A percentile compares a stretch with the other conserved stretches of the same genome.
Evolutionary conservation across 2,888 invertebrate genomes (phyloP).

Genomic region (Bombylius discolor): DNA sequence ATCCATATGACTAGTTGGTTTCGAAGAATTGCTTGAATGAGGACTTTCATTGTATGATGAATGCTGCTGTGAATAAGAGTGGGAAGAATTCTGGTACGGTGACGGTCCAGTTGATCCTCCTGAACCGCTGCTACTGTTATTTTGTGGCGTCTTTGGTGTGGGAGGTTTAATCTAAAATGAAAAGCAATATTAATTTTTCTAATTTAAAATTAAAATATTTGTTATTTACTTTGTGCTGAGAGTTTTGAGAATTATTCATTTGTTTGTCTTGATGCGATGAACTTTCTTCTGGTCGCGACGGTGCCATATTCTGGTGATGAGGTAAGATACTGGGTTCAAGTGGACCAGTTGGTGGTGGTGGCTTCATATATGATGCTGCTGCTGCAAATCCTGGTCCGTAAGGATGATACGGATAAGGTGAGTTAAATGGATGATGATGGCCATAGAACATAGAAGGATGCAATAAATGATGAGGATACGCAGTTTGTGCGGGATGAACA

Average conservation of each 20-base stretch:
- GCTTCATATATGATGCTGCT: slow-evolving; percentile 34
- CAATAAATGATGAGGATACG: slow-evolving; percentile 54
- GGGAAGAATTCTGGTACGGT: slow-evolving; percentile 28
- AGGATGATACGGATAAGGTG: slow-evolving; percentile 46
- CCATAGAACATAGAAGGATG: slow-evolving; percentile 58
- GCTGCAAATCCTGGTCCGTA: slow-evolving; percentile 35
- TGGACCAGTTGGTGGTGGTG: slow-evolving; percentile 30
- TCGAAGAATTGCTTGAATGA: slow-evolving; percentile 47
- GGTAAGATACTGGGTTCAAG: slow-evolving; percentile 32
- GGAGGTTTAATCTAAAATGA: slow-evolving; percentile 30
- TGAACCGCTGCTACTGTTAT: slow-evolving; percentile 22
- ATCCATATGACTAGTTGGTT: slow-evolving; percentile 54
- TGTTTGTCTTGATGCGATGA: slow-evolving; percentile 36
- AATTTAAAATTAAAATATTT: not conserved
- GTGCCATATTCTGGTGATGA: slow-evolving; percentile 24
- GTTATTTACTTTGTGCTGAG: slow-evolving; percentile 14
- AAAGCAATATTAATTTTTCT: not conserved
- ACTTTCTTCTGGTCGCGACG: slow-evolving; percentile 15
- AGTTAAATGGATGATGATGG: slow-evolving; percentile 49
- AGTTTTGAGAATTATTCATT: slow-evolving; percentile 12
- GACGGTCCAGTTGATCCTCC: slow-evolving; percentile 30
- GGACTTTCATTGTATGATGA: slow-evolving; percentile 54
- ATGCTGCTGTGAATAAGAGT: slow-evolving; percentile 40
- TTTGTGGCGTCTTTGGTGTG: slow-evolving; percentile 37
- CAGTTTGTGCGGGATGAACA: slow-evolving; percentile 63